Evolutionary conservation across 92 coral and sea anemone genomes (phyloP).

Genomic region (Pocillopora grandis): DNA sequence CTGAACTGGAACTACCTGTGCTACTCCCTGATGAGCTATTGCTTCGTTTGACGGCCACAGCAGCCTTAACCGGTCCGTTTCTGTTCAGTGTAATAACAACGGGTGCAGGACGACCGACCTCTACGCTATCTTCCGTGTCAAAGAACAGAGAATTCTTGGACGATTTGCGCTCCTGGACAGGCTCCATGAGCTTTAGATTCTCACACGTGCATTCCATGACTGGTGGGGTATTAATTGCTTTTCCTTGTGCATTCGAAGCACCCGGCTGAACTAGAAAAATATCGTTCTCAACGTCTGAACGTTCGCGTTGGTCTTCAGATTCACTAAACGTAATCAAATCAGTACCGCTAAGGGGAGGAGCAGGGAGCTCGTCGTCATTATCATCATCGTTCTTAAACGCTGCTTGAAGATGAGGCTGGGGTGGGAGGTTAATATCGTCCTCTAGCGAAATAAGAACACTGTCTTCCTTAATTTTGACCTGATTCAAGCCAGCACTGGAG

Average conservation of each 20-base stretch:
- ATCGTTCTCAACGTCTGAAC: constrained; percentile 23
- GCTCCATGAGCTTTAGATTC: constrained; percentile 37
- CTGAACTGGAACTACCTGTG: constrained; percentile 14
- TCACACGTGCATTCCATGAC: constrained; percentile 85
- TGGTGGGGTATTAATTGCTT: constrained; percentile 1
- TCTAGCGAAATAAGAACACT: constrained; percentile 39
- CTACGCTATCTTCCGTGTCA: constrained; percentile 52
- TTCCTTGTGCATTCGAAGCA: background rate
- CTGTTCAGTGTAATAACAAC: constrained; percentile 68
- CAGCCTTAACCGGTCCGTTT: constrained; percentile 73
- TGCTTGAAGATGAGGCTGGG: constrained; percentile 65
- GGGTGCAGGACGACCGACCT: constrained; percentile 75
- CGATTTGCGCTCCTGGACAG: constrained; percentile 28
- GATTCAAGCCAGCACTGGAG: constrained; percentile 37
- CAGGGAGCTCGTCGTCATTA: constrained; percentile 71
- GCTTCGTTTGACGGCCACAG: constrained; percentile 61
- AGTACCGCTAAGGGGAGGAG: constrained; percentile 61
- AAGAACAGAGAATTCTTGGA: constrained; percentile 60
- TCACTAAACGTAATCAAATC: constrained; percentile 80
- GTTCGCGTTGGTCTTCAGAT: constrained; percentile 48
- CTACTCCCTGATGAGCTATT: constrained; percentile 33
- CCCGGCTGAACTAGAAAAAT: background rate
- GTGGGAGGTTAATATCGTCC: constrained; percentile 49
- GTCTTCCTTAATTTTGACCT: constrained; percentile 19
- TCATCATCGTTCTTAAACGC: constrained; percentile 36